phyloP scores from a whole-genome alignment of 2,888 invertebrate species.

The Drosophila melanocephala region DNA sequence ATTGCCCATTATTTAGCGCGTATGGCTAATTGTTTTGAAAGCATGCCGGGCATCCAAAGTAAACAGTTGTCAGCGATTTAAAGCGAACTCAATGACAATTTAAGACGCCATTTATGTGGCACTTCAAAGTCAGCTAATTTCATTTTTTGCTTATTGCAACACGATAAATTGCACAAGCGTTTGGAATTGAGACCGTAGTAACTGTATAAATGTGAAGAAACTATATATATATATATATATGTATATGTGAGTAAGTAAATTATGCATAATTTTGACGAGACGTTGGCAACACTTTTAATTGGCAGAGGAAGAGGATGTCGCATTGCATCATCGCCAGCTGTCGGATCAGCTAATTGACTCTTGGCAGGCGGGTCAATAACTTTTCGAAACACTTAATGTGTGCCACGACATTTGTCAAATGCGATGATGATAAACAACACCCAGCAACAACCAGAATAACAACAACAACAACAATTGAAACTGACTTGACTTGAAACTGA shows the following conservation, averaged over 20 bases:
- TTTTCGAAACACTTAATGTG: constrained; percentile 33
- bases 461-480: not conserved
- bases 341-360: constrained; percentile 57
- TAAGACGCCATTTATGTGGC: constrained; percentile 39
- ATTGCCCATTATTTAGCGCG: constrained; percentile 22
- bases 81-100: constrained; percentile 50
- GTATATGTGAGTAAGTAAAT: constrained; percentile 1
- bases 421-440: constrained; percentile 14
- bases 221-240: not conserved
- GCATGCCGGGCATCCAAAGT: constrained; percentile 8
- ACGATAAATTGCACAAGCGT: constrained; percentile 28
- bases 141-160: constrained; percentile 36
- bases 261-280: constrained; percentile 45
- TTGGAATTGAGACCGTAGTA: not conserved
- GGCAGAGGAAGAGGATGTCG: not conserved
- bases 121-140: constrained; percentile 41
- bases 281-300: constrained; percentile 29
- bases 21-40: constrained; percentile 42
- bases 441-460: not conserved
- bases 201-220: constrained; percentile 14
- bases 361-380: constrained; percentile 66
- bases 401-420: constrained; percentile 46
- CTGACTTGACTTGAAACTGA: constrained; percentile 9
- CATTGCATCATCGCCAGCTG: constrained; percentile 58
- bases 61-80: constrained; percentile 29